A percentile compares a stretch with the other conserved stretches of the same genome.
Evolutionary conservation across 2,797 vertebrate species (phyloP).

Genomic region (Girardinus metallicus): DNA sequence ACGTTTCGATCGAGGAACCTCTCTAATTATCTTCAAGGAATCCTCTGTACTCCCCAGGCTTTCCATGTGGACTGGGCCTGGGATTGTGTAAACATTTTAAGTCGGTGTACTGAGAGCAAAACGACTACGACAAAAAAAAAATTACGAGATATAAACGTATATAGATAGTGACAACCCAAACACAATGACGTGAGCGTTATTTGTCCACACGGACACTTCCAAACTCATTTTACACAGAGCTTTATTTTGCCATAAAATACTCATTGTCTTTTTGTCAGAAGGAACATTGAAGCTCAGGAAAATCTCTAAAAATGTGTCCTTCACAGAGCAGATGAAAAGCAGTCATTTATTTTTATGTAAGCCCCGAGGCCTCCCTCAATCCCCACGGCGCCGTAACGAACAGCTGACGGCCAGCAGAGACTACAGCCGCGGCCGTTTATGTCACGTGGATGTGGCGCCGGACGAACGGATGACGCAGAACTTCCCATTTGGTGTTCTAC

Average conservation of each 20-base stretch:
- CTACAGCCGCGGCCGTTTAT: constrained; percentile 22
- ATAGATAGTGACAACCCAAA: not conserved
- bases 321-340: constrained; percentile 12
- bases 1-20: too few relatives aligned
- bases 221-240: not conserved
- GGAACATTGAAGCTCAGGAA: constrained; percentile 15
- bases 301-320: not conserved
- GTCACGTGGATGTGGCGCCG: constrained; percentile 32
- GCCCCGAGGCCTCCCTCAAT: constrained; percentile 38
- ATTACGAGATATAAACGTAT: not conserved
- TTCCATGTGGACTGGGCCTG: too few relatives aligned
- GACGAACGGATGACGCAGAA: constrained; percentile 51
- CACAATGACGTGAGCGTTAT: not conserved
- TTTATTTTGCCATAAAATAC: not conserved
- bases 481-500: constrained; percentile 41
- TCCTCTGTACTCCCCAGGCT: too few relatives aligned
- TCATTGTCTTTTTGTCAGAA: not conserved
- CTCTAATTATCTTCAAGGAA: too few relatives aligned
- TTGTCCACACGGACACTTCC: not conserved
- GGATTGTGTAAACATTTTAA: not conserved
- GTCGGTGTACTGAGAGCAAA: not conserved
- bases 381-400: constrained; percentile 30
- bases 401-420: constrained; percentile 36
- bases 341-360: constrained; percentile 33
- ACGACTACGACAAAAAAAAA: not conserved